A percentile compares a stretch with the other conserved stretches of the same genome.
Conservation (phyloP, 2,113 vertebrate species). For the Tapirus terrestris region DNA sequence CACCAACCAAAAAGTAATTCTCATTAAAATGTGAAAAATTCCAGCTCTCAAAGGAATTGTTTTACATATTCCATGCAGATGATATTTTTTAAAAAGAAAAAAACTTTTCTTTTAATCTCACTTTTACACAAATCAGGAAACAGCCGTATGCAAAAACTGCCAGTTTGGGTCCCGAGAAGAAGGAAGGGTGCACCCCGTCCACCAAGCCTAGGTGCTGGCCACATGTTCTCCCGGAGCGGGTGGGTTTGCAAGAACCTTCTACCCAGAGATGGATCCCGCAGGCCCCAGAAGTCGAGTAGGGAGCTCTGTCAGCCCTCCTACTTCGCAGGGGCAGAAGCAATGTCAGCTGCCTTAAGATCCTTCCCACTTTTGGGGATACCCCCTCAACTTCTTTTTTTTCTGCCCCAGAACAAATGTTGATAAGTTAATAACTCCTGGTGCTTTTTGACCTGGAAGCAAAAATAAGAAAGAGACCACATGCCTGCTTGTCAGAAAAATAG, state of each 20-base stretch:
- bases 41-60: background rate
- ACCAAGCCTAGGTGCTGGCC: rapidly evolving
- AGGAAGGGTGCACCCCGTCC: rapidly evolving
- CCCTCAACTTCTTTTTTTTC: background rate
- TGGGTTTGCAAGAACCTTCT: background rate
- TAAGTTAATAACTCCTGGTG: background rate
- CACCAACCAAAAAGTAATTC: slow-evolving; percentile 10
- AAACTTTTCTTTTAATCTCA: background rate
- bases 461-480: background rate
- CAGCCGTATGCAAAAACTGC: background rate
- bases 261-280: background rate
- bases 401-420: background rate
- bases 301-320: rapidly evolving
- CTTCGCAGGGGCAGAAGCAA: background rate
- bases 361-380: background rate
- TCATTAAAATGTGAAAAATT: background rate
- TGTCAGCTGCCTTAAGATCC: background rate
- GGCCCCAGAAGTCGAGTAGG: too few species aligned
- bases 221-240: background rate
- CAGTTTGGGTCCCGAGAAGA: background rate
- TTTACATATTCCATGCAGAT: background rate
- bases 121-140: background rate
- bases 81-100: background rate
- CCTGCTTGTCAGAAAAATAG: background rate
- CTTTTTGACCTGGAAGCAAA: background rate